These are phyloP conservation scores for Acrobasis consociella DNA, from an alignment of 2,888 invertebrate genomes.

Conservation along the genomic window DNA sequence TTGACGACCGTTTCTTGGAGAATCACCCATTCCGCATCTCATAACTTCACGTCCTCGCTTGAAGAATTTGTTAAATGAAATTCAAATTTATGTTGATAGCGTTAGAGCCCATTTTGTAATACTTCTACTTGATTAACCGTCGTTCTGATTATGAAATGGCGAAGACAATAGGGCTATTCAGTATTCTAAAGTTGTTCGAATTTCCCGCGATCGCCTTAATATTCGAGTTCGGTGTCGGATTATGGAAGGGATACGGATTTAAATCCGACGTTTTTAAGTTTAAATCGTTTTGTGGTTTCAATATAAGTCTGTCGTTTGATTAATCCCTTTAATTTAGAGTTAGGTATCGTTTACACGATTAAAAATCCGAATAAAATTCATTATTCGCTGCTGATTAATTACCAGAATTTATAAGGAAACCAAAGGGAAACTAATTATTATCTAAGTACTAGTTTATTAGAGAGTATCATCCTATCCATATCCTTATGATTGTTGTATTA, in stretches of 20 bases:
- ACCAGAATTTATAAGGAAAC: too few species aligned
- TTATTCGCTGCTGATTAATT: too few species aligned
- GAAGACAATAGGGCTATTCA: constrained; percentile 56
- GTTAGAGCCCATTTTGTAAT: constrained; percentile 44
- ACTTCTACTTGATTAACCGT: constrained; percentile 25
- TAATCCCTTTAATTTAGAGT: constrained; percentile 1
- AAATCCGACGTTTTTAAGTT: constrained; percentile 22
- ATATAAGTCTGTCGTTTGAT: not conserved
- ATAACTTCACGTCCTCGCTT: constrained; percentile 48
- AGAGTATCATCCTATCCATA: too few species aligned
- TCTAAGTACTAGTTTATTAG: too few species aligned
- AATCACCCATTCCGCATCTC: constrained; percentile 43
- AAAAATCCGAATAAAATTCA: too few species aligned
- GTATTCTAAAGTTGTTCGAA: constrained; percentile 59
- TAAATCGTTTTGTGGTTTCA: constrained; percentile 19
- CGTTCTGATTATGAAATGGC: constrained; percentile 31
- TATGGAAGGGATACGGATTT: constrained; percentile 37
- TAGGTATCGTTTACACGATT: not conserved
- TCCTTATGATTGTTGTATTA: too few species aligned
- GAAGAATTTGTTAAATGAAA: constrained; percentile 35
- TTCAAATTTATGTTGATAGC: constrained; percentile 37
- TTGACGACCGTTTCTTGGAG: constrained; percentile 36
- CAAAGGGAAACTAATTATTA: too few species aligned
- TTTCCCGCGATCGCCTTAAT: constrained; percentile 68
- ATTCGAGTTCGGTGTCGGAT: constrained; percentile 61